Evolutionary conservation across 2,888 invertebrate genomes (phyloP), one percentile per base, ranked within the genome.

Genomic region (Chaitophorus viminalis): DNA sequence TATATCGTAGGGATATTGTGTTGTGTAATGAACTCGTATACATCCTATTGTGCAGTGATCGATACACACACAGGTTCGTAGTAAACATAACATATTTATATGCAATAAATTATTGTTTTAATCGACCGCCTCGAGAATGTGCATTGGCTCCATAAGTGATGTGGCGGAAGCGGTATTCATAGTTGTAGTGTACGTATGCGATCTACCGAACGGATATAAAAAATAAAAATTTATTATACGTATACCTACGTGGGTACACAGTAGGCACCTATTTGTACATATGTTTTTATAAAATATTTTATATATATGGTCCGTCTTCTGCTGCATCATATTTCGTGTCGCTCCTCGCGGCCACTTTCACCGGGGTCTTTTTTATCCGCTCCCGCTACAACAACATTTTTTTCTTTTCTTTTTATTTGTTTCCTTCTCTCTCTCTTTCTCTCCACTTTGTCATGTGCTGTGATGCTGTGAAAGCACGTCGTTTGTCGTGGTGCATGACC

Each of bases 381-480:
- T 70, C 21, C 36, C 46, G 25, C 60, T 54, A 33, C 25, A 6
- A 31, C 17, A 46, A 39, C 54, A 70, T 81, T 46, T 70, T 17
- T 85, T 60, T 75, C 36, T 8, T 83, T 75, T 75, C 72, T 83
- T 29, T 68, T 77, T 76, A 17, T 65, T 14, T 33, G 1, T 3
- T 11, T 70, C 17, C 17, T 5, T 60, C 3, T 60, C 60, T 60
- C 21, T 21, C 21, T 70, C 8, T 70, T 29, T n/a, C n/a, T 65
- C 8, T 65, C 6, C 1, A 8, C 5, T 31, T 36, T 39, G 39
- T 31, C 18, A n/a, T 70, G 36, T 2, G 46, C 6, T 60, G 86
- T 86, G 86, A 86, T 2, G 46, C 6, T 60, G 86, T 86, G 86
- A 86, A 86, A 86, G 86, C 78, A 33, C 77, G 31, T 74, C 54